Conservation (phyloP, 2,797 vertebrate genomes). For the Typhlichthys subterraneus region DNA sequence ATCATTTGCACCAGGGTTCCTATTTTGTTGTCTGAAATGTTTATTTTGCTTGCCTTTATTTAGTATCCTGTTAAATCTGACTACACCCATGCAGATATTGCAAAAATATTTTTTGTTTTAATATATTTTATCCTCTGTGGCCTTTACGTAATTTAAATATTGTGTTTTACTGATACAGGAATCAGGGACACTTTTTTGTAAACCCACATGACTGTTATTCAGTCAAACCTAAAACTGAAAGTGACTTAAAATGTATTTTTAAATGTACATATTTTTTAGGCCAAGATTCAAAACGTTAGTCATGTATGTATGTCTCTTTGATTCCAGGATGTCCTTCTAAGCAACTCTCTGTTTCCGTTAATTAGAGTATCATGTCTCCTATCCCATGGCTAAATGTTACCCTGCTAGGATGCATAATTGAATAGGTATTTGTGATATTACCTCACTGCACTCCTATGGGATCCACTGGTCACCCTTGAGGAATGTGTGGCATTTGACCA, state of each 20-base stretch:
- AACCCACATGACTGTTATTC: neutral
- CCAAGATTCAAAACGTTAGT: neutral
- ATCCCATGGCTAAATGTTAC: neutral
- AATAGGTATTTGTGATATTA: slow-evolving; percentile 15
- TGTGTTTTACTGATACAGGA: too few relatives aligned
- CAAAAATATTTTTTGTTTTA: too few relatives aligned
- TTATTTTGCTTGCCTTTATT: too few relatives aligned
- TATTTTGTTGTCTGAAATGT: slow-evolving; percentile 24
- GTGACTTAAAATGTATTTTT: neutral
- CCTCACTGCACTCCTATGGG: slow-evolving; percentile 14
- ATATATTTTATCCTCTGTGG: too few relatives aligned
- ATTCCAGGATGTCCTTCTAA: slow-evolving; percentile 14
- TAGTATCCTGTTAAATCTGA: too few relatives aligned
- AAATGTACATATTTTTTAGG: too few relatives aligned
- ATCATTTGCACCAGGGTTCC: slow-evolving; percentile 11
- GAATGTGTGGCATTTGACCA: slow-evolving; percentile 6
- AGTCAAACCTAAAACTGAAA: neutral
- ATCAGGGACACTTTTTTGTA: slow-evolving; percentile 8
- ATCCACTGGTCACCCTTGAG: slow-evolving; percentile 16
- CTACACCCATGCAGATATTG: too few relatives aligned
- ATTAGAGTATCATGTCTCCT: neutral
- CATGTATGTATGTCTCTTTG: neutral
- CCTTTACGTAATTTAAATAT: too few relatives aligned
- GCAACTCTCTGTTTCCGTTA: neutral
- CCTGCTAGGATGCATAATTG: slow-evolving; percentile 6